phyloP scores from a whole-genome alignment of 2,113 vertebrate genomes.

The Atractosteus spatula region DNA sequence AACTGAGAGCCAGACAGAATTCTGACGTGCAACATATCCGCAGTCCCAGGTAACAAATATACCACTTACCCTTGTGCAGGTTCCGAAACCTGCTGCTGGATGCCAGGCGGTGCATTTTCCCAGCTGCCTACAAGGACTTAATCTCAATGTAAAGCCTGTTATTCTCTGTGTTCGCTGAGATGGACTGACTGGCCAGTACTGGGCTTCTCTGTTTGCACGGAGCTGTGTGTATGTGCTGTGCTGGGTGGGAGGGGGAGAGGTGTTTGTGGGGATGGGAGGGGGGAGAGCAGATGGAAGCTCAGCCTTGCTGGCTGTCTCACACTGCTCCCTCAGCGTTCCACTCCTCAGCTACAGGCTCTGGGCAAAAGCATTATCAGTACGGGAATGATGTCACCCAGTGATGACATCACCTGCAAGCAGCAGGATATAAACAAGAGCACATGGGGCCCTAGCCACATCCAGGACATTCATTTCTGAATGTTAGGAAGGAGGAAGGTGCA shows the following conservation, averaged over 20 bases:
- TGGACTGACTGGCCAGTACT: background rate
- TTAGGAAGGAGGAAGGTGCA: too few species aligned
- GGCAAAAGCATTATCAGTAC: background rate
- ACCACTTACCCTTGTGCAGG: background rate
- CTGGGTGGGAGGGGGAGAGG: background rate
- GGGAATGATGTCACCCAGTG: background rate
- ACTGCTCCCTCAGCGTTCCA: too few species aligned
- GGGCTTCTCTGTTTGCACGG: background rate
- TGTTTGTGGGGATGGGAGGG: background rate
- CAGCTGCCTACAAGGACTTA: background rate
- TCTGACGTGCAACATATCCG: too few species aligned
- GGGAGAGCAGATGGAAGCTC: constrained; percentile 15
- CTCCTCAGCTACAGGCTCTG: background rate
- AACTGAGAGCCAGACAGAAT: too few species aligned
- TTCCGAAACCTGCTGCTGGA: background rate
- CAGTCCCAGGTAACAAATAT: too few species aligned
- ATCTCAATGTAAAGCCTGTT: background rate
- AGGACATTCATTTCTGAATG: too few species aligned
- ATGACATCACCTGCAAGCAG: constrained; percentile 9
- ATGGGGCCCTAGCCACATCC: background rate
- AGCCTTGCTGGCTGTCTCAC: background rate
- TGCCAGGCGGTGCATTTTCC: background rate
- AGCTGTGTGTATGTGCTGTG: background rate
- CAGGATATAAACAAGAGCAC: background rate
- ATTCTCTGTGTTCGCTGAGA: background rate